phyloP scores from a whole-genome alignment of 2,888 invertebrate species.

The Sinodicranocentrus sp. region DNA sequence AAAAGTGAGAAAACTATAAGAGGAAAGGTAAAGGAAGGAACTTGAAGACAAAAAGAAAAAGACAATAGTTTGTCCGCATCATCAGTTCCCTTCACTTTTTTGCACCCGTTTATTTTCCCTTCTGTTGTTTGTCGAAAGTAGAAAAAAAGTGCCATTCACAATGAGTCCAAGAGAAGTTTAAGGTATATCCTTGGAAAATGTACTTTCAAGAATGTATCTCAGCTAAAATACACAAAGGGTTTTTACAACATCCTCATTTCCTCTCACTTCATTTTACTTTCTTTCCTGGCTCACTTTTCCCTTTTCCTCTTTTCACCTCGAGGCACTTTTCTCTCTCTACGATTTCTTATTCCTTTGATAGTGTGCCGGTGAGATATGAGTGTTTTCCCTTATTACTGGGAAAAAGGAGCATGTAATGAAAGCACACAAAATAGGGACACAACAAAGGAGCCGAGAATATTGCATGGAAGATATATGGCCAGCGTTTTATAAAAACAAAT shows the following conservation, averaged over 20 bases:
- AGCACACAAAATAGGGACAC: slow-evolving; percentile 9
- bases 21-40: slow-evolving; percentile 29
- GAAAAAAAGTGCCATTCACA: slow-evolving; percentile 35
- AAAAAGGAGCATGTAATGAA: slow-evolving; percentile 1
- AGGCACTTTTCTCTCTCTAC: slow-evolving; percentile 15
- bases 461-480: too few species aligned
- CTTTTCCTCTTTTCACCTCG: background rate
- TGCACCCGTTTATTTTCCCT: slow-evolving; percentile 38
- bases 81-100: slow-evolving; percentile 56
- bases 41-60: slow-evolving; percentile 24
- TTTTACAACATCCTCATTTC: slow-evolving; percentile 47
- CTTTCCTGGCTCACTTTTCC: slow-evolving; percentile 10
- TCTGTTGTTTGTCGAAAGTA: slow-evolving; percentile 41
- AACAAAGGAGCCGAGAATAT: too few species aligned
- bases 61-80: slow-evolving; percentile 53
- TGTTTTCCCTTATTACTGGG: background rate
- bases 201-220: too few species aligned
- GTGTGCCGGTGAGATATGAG: too few species aligned
- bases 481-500: too few species aligned
- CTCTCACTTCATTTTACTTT: slow-evolving; percentile 40
- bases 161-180: too few species aligned
- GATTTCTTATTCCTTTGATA: background rate
- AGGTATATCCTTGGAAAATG: too few species aligned
- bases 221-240: too few species aligned
- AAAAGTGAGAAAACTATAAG: too few species aligned